These are phyloP conservation scores for Dynastes hyllus DNA, from an alignment of 2,888 invertebrate species.

Conservation along the genomic window DNA sequence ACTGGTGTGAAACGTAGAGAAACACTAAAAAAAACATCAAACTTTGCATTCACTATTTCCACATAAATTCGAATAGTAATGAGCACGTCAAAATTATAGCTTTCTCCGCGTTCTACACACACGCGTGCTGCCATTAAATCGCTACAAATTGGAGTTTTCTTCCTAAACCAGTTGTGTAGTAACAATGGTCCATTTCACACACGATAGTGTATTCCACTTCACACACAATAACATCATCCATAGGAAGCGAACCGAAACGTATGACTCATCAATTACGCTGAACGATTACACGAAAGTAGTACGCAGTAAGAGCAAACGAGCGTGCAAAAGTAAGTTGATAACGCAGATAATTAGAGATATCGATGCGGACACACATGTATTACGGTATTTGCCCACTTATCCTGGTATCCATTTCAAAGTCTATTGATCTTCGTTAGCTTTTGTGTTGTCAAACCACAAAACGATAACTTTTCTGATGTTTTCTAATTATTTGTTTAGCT, in stretches of 20 bases:
- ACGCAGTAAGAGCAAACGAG: constrained; percentile 10
- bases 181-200: constrained; percentile 12
- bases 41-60: too few relatives aligned
- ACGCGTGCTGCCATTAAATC: too few relatives aligned
- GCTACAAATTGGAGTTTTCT: constrained; percentile 2
- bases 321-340: constrained; percentile 23
- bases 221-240: constrained; percentile 25
- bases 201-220: constrained; percentile 4
- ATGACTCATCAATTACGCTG: constrained; percentile 42
- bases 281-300: constrained; percentile 29
- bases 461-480: too few relatives aligned
- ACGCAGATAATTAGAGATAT: constrained; percentile 10
- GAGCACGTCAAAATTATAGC: too few relatives aligned
- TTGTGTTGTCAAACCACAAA: too few relatives aligned
- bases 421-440: too few relatives aligned
- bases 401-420: too few relatives aligned
- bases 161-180: background rate
- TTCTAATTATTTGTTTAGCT: too few relatives aligned
- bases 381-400: background rate
- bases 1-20: too few relatives aligned
- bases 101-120: background rate
- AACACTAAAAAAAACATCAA: too few relatives aligned
- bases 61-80: too few relatives aligned
- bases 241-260: constrained; percentile 17
- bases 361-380: constrained; percentile 9